Evolutionary conservation across 1,140 invertebrate genomes (phyloP), one percentile per base, ranked within the genome.

Genomic region (Akabosia matsudoensis): DNA sequence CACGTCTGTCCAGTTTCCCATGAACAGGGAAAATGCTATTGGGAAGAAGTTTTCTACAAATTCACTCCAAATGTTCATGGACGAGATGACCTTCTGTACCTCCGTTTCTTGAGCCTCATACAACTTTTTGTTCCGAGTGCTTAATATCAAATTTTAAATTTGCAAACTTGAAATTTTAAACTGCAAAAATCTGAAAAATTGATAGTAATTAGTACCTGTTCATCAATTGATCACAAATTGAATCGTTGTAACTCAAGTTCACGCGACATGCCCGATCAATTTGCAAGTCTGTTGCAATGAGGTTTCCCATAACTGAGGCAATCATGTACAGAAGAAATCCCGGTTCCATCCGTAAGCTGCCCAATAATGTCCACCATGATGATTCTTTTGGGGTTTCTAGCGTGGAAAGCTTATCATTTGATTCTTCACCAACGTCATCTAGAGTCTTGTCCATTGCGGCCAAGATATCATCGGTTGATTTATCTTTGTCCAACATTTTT

Each of bases 221-320:
- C 64, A 75, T 74, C 18, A 94, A 83, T 0, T 91, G 90, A 78
- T 90, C 89, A 83, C 93, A 95, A 0, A 93, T 86, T 71, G 89
- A 87, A 54, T 89, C 87, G 0, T 89, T 86, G 78, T 91, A 92
- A 14, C 84, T 87, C 74, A 94, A 87, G 84, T 94, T 93, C 0
- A 94, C 91, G 73, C 91, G 85, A 82, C 93, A 95, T 0, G 92
- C 92, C 84, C 93, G 93, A 83, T 93, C 92, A 80, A 94, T 86
- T 82, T 92, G 93, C 18, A 95, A 85, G 84, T 94, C 81, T 22
- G 79, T 76, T 18, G 79, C 78, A 51, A 83, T 79, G 10, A 81
- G 33, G 45, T 81, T 81, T 54, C 78, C 80, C 73, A 81, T 75
- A 54, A 79, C 72, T 26, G 78, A 78, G 2, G 78, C 80, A 24